phyloP scores from a whole-genome alignment of 2,888 invertebrate species.

The Digitonthophagus gazella region DNA sequence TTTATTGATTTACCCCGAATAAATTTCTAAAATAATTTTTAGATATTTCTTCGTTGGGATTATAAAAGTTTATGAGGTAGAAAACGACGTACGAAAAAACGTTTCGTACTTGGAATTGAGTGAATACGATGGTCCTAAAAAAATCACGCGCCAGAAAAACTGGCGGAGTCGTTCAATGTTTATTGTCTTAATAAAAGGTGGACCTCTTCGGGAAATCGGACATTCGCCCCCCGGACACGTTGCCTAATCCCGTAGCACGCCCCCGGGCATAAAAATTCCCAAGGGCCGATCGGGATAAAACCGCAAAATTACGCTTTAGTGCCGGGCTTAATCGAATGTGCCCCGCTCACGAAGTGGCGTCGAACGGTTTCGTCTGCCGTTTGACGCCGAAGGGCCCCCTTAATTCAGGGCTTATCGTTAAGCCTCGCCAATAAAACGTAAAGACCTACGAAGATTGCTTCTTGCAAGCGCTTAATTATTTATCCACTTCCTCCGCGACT shows the following conservation, averaged over 20 bases:
- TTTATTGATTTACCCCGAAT: neutral
- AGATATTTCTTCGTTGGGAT: too few species aligned
- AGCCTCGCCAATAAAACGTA: neutral
- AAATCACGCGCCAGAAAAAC: too few species aligned
- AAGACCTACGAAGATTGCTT: neutral
- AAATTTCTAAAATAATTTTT: too few species aligned
- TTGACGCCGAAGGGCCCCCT: neutral
- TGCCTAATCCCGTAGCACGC: neutral
- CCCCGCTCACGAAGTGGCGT: neutral
- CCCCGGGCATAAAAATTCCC: neutral
- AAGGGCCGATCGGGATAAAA: neutral
- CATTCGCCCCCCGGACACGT: neutral
- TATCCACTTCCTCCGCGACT: neutral
- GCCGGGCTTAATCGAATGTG: neutral
- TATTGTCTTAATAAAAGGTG: neutral
- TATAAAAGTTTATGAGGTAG: too few species aligned
- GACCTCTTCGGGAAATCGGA: neutral
- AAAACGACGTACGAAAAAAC: too few species aligned
- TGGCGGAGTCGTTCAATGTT: neutral
- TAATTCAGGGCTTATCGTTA: neutral
- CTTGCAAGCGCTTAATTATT: neutral
- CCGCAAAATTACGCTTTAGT: neutral
- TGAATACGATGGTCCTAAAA: too few species aligned
- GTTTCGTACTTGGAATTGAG: too few species aligned
- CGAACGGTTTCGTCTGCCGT: neutral